Base-by-base conservation (phyloP, 2,888 invertebrate species). In the Dexiosoma caninum region DNA sequence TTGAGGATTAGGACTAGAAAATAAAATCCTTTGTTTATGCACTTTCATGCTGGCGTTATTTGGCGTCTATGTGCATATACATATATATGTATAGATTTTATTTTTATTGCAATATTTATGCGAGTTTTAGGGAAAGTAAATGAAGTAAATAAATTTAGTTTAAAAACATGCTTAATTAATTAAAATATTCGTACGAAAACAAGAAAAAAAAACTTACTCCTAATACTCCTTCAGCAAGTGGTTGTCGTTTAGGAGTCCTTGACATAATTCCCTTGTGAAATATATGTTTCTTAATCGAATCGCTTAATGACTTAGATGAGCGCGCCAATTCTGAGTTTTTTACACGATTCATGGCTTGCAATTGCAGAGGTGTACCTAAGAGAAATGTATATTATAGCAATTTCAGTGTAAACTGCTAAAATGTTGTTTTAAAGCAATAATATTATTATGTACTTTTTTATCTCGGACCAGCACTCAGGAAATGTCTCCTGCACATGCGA, bases 261-360 rank as follows among this genome's bases (percentile, higher is more conserved):
- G 89, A 87, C 84, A 92, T 92, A 4, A 93, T 88, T 6, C 92
- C 93, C 87, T 94, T 95, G 86, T 95, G 94, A 86, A 96, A 96
- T 77, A 96, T 95, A 85, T 95, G 96, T 85, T 95, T 94, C 89
- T 96, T 96, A 83, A 96, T 95, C 0, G 96, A 96, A 86, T 96
- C 95, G 0, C 96, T 95, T 82, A 96, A 92, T 83, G 95, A 95
- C 85, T 93, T 93, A 2, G 88, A 86, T 62, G 88, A 86, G 7
- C 89, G 86, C 1, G 87, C 85, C 1, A 94, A 93, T 88, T 91
- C 89, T 91, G 90, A 91, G 92, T 89, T 88, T 83, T 90, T 90
- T 85, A 93, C 89, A 85, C 94, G 91, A 89, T 94, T 90, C 90
- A 92, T 86, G 35, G 89, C 87, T 14, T 90, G 91, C 66, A 94